Evolutionary conservation across 2,888 invertebrate genomes (phyloP).

Genomic region (Campaea margaritaria): DNA sequence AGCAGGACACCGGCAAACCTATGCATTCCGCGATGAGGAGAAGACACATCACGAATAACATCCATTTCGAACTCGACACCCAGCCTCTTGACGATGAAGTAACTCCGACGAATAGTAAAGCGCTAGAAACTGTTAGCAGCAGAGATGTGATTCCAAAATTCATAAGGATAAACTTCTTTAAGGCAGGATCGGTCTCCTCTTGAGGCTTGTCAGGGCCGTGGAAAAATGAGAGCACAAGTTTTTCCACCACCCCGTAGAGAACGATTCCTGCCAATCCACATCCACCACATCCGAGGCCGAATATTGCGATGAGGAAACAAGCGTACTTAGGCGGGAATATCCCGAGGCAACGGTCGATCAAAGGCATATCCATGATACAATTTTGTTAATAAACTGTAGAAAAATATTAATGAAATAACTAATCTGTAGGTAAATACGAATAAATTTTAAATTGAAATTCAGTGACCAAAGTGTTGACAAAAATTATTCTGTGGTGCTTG

Average conservation of each 20-base stretch:
- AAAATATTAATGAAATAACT: too few relatives aligned
- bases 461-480: too few relatives aligned
- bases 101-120: conserved; percentile 5
- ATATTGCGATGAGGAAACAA: conserved; percentile 52
- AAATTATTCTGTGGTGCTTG: too few relatives aligned
- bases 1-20: conserved; percentile 1
- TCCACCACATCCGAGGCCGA: conserved; percentile 50
- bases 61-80: neutral
- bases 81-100: neutral
- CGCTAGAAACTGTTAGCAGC: neutral
- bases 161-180: conserved; percentile 8
- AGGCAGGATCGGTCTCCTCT: neutral
- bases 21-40: neutral
- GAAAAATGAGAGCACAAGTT: neutral
- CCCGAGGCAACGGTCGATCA: conserved; percentile 49
- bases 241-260: conserved; percentile 55
- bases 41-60: conserved; percentile 3
- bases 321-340: conserved; percentile 50
- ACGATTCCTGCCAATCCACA: conserved; percentile 48
- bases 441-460: too few relatives aligned
- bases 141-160: conserved; percentile 3
- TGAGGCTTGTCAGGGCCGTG: neutral
- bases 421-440: too few relatives aligned
- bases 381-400: neutral
- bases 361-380: conserved; percentile 50